A percentile compares a stretch with the other conserved stretches of the same genome.
These are phyloP conservation scores for Aphidoletes aphidimyza DNA, from an alignment of 2,888 invertebrate species.

Conservation along the genomic window DNA sequence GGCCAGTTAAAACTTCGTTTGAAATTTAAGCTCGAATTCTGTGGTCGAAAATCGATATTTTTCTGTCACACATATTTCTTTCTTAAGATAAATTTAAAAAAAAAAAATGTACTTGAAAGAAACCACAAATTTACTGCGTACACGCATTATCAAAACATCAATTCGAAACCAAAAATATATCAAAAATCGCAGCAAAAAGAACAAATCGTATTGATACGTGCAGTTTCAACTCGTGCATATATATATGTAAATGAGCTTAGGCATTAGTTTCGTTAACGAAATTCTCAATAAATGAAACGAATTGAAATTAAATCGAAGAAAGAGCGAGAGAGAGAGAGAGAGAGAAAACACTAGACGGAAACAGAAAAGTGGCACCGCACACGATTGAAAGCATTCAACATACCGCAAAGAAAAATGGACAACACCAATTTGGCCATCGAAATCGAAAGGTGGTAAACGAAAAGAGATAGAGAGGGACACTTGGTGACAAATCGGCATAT, in stretches of 20 bases:
- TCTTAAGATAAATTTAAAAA: no score
- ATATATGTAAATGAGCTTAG: neutral
- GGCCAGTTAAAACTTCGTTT: no score
- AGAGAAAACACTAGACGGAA: neutral
- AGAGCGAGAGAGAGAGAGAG: neutral
- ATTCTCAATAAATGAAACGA: neutral
- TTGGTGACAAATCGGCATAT: constrained; percentile 36
- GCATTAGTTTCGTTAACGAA: neutral
- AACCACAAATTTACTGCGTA: no score
- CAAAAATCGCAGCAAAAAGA: no score
- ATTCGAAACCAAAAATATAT: no score
- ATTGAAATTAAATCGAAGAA: neutral
- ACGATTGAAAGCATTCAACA: no score
- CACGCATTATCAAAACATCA: no score
- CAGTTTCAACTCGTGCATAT: neutral
- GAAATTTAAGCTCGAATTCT: no score
- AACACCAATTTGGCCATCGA: neutral
- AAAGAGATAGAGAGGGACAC: neutral
- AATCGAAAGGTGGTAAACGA: neutral
- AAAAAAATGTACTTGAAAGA: no score
- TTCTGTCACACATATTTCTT: no score
- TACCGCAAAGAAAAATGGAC: neutral
- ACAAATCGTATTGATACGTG: no score
- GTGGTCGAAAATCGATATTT: no score
- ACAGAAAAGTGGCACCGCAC: neutral